phyloP scores from a whole-genome alignment of 1,140 invertebrate species.

The Delia radicum region DNA sequence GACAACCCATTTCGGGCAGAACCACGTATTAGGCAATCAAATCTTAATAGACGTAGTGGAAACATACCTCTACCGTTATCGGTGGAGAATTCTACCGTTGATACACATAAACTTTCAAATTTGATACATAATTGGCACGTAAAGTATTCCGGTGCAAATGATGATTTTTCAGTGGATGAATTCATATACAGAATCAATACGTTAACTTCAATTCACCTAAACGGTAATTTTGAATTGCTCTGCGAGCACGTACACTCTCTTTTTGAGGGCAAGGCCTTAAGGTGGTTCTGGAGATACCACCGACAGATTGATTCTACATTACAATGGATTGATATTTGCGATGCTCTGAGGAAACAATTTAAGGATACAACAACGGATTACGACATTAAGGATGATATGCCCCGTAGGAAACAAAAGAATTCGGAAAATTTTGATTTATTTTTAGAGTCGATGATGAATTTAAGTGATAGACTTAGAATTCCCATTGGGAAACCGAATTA shows the following conservation, averaged over 20 bases:
- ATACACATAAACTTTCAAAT: background rate
- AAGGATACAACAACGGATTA: too few species aligned
- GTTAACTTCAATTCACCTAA: background rate
- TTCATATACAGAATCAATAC: background rate
- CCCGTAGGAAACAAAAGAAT: background rate
- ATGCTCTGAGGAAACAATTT: too few species aligned
- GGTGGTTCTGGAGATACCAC: background rate
- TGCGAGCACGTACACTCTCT: background rate
- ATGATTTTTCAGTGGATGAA: background rate
- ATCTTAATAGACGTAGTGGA: background rate
- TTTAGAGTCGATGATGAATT: background rate
- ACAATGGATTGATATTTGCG: background rate
- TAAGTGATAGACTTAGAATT: background rate
- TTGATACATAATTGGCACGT: background rate
- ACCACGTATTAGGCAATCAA: background rate
- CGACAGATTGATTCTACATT: background rate
- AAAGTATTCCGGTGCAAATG: background rate
- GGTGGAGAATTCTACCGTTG: background rate
- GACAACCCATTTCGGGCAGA: background rate
- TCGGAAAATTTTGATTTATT: slow-evolving; percentile 33
- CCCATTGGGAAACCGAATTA: background rate
- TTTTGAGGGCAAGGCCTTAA: background rate
- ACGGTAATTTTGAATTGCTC: background rate
- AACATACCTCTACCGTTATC: too few species aligned
- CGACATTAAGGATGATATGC: background rate